phyloP scores from a whole-genome alignment of 2,888 invertebrate genomes.

The Ectobius pallidus region DNA sequence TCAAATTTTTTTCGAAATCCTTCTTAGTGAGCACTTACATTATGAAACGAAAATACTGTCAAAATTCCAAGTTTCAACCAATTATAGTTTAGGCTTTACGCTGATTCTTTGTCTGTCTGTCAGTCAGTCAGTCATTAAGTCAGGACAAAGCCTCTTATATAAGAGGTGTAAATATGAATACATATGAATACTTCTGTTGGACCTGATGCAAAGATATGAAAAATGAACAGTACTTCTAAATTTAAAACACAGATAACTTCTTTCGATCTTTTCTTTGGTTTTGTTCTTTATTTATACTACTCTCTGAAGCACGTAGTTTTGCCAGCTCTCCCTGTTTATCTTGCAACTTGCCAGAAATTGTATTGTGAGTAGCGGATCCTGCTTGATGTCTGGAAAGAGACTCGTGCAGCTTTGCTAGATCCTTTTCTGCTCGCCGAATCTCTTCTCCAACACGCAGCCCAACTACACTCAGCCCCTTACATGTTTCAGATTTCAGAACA shows the following conservation, averaged over 20 bases:
- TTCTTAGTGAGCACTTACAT: too few species aligned
- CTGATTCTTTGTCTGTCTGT: too few species aligned
- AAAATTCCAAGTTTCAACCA: too few species aligned
- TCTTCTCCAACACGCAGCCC: conserved; percentile 75
- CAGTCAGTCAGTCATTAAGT: too few species aligned
- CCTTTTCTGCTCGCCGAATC: conserved; percentile 69
- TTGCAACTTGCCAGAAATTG: conserved; percentile 64
- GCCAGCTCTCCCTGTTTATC: conserved; percentile 67
- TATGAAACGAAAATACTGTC: too few species aligned
- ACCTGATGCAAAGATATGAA: too few species aligned
- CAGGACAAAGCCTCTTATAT: too few species aligned
- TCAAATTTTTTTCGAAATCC: too few species aligned
- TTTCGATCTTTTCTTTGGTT: conserved; percentile 72
- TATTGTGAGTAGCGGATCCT: conserved; percentile 66
- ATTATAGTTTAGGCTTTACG: too few species aligned
- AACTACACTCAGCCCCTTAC: conserved; percentile 73
- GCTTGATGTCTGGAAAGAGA: conserved; percentile 67
- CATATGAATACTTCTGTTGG: too few species aligned
- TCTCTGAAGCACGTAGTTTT: conserved; percentile 65
- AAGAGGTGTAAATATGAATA: too few species aligned
- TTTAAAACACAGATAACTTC: conserved; percentile 77
- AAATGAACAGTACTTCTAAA: too few species aligned
- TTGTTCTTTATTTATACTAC: conserved; percentile 71
- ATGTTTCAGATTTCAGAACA: conserved; percentile 59
- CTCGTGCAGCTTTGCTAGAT: conserved; percentile 68